Evolutionary conservation across 2,888 invertebrate species (phyloP).

Genomic region (Geotrupes spiniger): DNA sequence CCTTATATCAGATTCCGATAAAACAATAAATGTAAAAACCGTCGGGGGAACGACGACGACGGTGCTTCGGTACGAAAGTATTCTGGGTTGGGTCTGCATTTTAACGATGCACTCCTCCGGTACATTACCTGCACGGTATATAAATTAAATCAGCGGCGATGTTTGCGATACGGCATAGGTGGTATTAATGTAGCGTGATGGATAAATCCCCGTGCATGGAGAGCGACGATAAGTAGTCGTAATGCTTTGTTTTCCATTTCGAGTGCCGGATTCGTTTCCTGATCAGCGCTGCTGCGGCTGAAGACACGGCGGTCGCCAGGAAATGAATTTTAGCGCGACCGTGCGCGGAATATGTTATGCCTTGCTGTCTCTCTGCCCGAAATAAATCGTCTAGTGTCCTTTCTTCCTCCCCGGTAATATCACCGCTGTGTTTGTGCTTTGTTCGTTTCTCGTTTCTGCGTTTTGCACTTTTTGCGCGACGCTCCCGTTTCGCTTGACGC

Average conservation of each 20-base stretch:
- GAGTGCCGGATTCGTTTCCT: constrained; percentile 47
- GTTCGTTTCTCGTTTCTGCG: constrained; percentile 16
- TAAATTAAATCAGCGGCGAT: constrained; percentile 29
- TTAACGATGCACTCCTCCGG: constrained; percentile 8
- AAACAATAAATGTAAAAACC: constrained; percentile 1
- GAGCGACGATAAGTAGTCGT: constrained; percentile 35
- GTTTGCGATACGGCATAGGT: constrained; percentile 26
- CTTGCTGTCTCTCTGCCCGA: constrained; percentile 25
- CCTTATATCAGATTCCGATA: neutral
- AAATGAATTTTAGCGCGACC: constrained; percentile 49
- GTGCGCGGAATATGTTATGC: constrained; percentile 38
- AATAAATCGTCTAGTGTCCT: constrained; percentile 31
- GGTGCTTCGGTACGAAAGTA: neutral
- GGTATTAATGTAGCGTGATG: constrained; percentile 36
- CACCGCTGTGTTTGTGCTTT: constrained; percentile 16
- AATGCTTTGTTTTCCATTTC: constrained; percentile 48
- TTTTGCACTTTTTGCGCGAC: constrained; percentile 9
- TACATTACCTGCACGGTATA: constrained; percentile 18
- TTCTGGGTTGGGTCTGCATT: neutral
- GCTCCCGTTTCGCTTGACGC: neutral
- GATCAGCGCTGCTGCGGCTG: constrained; percentile 42
- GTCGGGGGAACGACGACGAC: neutral
- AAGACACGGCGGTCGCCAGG: constrained; percentile 47
- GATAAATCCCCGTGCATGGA: constrained; percentile 28
- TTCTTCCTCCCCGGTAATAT: constrained; percentile 20